Evolutionary conservation across 2,113 vertebrate species (phyloP).

Genomic region (Sialia sialis): DNA sequence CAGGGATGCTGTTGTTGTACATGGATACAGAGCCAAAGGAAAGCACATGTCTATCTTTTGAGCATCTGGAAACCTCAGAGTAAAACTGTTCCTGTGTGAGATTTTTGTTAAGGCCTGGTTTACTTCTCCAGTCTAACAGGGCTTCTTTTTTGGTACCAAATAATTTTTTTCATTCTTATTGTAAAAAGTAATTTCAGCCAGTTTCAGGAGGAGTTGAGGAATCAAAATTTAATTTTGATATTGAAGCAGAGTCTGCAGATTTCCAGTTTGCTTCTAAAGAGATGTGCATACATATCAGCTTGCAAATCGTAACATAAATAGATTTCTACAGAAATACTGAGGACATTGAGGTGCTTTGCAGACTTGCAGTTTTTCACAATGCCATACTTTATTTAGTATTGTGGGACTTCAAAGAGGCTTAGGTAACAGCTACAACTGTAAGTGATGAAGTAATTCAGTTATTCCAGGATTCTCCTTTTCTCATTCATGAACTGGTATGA

Average conservation of each 20-base stretch:
- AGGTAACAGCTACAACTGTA: not conserved
- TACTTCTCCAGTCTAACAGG: not conserved
- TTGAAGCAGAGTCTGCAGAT: not conserved
- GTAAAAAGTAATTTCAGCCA: not conserved
- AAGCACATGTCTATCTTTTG: not conserved
- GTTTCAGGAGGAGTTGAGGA: not conserved
- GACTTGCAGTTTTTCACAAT: not conserved
- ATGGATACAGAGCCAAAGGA: not conserved
- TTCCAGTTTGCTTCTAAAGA: not conserved
- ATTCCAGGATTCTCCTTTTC: not conserved
- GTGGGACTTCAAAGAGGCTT: not conserved
- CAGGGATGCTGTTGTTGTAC: not conserved
- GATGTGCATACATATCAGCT: not conserved
- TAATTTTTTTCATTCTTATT: not conserved
- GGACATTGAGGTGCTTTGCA: not conserved
- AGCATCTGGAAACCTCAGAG: not conserved
- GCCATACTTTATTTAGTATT: not conserved
- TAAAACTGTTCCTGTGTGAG: not conserved
- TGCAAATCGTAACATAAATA: not conserved
- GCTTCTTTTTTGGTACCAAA: not conserved
- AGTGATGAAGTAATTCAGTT: not conserved
- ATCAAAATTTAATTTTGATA: not conserved
- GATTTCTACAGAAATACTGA: not conserved
- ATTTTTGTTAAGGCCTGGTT: not conserved
- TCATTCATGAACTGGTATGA: not conserved